Conservation (phyloP, 2,113 vertebrate species). For the Patagioenas fasciata region DNA sequence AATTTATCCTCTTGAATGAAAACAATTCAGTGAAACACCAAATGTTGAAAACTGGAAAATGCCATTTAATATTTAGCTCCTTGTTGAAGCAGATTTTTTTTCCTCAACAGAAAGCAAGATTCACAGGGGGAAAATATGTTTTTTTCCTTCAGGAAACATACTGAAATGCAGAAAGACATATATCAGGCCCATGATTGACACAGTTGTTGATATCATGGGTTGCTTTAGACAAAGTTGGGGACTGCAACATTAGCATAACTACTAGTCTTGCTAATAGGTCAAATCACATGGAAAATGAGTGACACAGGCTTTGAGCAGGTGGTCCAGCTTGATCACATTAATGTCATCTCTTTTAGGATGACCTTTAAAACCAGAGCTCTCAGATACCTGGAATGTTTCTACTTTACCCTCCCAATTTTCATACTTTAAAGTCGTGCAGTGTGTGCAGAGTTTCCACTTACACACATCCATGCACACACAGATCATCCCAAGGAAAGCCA, state of each 20-base stretch:
- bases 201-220: neutral
- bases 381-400: neutral
- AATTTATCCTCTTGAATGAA: neutral
- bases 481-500: neutral
- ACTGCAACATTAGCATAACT: neutral
- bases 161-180: neutral
- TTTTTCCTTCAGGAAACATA: neutral
- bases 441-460: fast-evolving
- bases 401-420: neutral
- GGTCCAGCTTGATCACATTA: neutral
- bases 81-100: neutral
- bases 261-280: neutral
- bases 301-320: neutral
- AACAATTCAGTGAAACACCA: neutral
- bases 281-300: neutral
- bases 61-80: neutral
- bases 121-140: neutral
- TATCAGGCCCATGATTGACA: neutral
- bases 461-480: neutral
- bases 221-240: neutral
- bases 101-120: neutral
- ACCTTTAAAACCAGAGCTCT: neutral
- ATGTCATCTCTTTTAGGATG: neutral
- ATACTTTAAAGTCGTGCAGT: neutral
- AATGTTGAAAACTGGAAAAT: neutral